A percentile compares a stretch with the other conserved stretches of the same genome.
Conservation (phyloP, 1,140 invertebrate species). For the Diploscapter pachys region DNA sequence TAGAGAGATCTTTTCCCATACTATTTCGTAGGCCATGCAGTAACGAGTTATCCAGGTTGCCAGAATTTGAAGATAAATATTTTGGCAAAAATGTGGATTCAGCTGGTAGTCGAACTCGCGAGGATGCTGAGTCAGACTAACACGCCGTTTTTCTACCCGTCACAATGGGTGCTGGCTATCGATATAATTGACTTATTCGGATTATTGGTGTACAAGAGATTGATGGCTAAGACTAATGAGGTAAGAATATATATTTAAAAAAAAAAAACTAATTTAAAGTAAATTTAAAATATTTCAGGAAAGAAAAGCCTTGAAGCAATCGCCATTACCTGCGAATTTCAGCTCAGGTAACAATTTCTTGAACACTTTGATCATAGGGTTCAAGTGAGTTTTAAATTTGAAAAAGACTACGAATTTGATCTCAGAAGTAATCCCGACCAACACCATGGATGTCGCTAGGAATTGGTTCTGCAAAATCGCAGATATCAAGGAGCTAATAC, state of each 20-base stretch:
- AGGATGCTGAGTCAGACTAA: constrained; percentile 83
- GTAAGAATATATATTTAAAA: constrained; percentile 60
- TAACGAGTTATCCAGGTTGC: too few relatives aligned
- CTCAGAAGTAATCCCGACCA: constrained; percentile 74
- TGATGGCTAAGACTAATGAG: constrained; percentile 73
- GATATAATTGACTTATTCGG: constrained; percentile 94
- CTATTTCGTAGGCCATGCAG: too few relatives aligned
- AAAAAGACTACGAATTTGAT: too few relatives aligned
- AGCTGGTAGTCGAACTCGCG: constrained; percentile 71
- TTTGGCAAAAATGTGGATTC: constrained; percentile 21
- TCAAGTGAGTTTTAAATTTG: too few relatives aligned
- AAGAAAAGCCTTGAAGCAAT: constrained; percentile 21
- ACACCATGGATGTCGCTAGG: constrained; percentile 87
- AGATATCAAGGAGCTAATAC: constrained; percentile 88
- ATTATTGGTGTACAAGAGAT: constrained; percentile 79
- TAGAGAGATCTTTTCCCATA: too few relatives aligned
- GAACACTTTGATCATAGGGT: too few relatives aligned
- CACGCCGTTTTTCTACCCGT: constrained; percentile 90
- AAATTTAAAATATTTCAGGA: constrained; percentile 18
- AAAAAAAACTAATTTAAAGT: constrained; percentile 67
- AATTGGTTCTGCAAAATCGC: constrained; percentile 99
- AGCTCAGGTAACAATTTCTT: constrained; percentile 31
- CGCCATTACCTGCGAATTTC: constrained; percentile 60
- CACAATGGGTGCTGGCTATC: constrained; percentile 91
- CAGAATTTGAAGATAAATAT: not conserved